Evolutionary conservation across 2,113 vertebrate species (phyloP), one percentile per base, ranked within the genome.

Genomic region (Bostrychus sinensis): DNA sequence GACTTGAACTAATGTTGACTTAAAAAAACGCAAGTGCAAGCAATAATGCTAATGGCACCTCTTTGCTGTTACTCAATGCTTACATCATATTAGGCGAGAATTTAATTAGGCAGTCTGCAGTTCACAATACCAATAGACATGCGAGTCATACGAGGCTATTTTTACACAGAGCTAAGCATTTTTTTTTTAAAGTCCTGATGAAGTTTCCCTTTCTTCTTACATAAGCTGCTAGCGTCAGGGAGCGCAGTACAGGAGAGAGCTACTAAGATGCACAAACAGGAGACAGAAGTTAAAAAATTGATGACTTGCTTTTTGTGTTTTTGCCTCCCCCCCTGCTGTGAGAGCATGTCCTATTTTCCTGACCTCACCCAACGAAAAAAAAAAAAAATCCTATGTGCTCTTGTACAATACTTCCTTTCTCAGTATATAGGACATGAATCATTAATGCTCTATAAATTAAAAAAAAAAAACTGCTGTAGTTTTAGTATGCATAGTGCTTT

Each of bases 241-340:
- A 28, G 56, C 75, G 63, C 38, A 7, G 61, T 66, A 20, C n/a
- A 34, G 38, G 30, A 58, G 69, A 80, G 70, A 85, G 79, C 79
- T 68, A 77, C 80, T 61, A 73, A 80, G 70, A 71, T 53, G 70
- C 71, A 80, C 69, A 86, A 86, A 83, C 62, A 59, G 46, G 51
- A 77, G 55, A 76, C 48, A 0, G 46, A 38, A 76, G 70, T 88
- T 77, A 84, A 86, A 88, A 51, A 85, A 88, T 87, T 71, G 65
- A 89, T 87, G 84, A 85, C 81, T 80, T 82, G 73, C 74, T 75
- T 88, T 86, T 80, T 82, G 72, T 82, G 59, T 77, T 67, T 25
- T 46, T 7, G 23, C 67, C n/a, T 43, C 56, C 32, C 66, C 38
- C 53, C 48, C 51, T 2, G 25, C 53, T 57, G 56, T 2, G 25